Conservation (phyloP, 2,113 vertebrate species). For the Stegastes partitus region DNA sequence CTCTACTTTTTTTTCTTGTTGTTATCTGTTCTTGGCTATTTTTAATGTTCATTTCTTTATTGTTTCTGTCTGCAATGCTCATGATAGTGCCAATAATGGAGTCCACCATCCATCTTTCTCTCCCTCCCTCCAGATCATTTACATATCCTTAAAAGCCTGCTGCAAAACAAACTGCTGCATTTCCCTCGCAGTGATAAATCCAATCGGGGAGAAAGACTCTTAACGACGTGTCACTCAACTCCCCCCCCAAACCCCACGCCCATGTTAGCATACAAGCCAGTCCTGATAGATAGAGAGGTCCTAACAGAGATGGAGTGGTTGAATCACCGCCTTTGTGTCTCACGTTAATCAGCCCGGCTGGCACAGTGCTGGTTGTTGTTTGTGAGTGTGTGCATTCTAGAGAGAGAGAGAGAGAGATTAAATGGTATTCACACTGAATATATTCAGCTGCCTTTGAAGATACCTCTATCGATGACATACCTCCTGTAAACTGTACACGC, state of each 20-base stretch:
- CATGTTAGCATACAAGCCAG: slow-evolving; percentile 64
- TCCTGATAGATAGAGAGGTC: slow-evolving; percentile 70
- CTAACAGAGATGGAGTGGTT: slow-evolving; percentile 69
- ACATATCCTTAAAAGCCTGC: slow-evolving; percentile 75
- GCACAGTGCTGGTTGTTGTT: slow-evolving; percentile 30
- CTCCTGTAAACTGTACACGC: slow-evolving; percentile 6
- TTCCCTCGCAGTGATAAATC: slow-evolving; percentile 71
- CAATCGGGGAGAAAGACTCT: slow-evolving; percentile 54
- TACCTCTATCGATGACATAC: not conserved
- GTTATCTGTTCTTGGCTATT: slow-evolving; percentile 50
- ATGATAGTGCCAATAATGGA: slow-evolving; percentile 55
- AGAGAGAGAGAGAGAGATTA: slow-evolving; percentile 7
- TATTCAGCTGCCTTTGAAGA: slow-evolving; percentile 19
- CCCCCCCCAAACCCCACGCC: slow-evolving; percentile 2
- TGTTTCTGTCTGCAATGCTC: slow-evolving; percentile 47
- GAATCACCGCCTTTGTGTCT: slow-evolving; percentile 71
- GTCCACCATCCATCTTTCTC: slow-evolving; percentile 46
- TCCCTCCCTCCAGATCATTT: slow-evolving; percentile 55
- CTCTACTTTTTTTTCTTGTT: slow-evolving; percentile 5
- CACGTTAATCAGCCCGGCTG: slow-evolving; percentile 62
- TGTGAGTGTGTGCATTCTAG: not conserved
- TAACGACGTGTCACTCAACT: slow-evolving; percentile 65
- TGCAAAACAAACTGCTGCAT: slow-evolving; percentile 67
- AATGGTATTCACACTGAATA: slow-evolving; percentile 31
- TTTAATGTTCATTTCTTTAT: slow-evolving; percentile 40